Conservation (phyloP, 2,888 invertebrate species). For the Loripinus fragilis region DNA sequence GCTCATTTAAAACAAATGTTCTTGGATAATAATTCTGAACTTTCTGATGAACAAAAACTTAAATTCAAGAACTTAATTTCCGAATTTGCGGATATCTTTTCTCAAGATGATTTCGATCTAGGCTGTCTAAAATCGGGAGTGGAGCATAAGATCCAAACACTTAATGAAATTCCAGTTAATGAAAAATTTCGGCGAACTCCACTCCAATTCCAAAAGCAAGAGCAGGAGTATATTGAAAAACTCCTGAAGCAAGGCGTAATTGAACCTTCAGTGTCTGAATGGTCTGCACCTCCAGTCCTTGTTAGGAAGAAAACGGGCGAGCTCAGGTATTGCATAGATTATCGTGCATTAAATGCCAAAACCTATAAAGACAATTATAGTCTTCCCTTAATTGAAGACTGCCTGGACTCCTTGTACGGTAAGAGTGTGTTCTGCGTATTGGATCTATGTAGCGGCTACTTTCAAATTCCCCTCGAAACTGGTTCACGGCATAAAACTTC, state of each 20-base stretch:
- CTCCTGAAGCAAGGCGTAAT: slow-evolving; percentile 10
- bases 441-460: slow-evolving; percentile 19
- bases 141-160: slow-evolving; percentile 8
- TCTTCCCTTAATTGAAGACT: no score
- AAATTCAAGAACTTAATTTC: no score
- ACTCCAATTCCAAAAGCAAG: slow-evolving; percentile 3
- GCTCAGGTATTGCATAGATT: no score
- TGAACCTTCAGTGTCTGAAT: no score
- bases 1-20: not conserved
- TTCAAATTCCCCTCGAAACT: slow-evolving; percentile 25
- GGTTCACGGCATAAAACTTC: slow-evolving; percentile 45
- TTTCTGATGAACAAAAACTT: not conserved
- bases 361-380: no score
- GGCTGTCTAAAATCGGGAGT: slow-evolving; percentile 13
- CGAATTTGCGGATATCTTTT: slow-evolving; percentile 3
- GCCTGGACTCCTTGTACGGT: no score
- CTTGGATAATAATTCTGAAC: slow-evolving; percentile 3
- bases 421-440: no score
- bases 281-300: no score
- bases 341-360: no score
- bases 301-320: no score
- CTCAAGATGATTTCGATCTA: not conserved
- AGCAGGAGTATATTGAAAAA: slow-evolving; percentile 7
- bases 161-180: slow-evolving; percentile 7
- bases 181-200: no score